Percentiles rank a stretch among this genome's conserved stretches.
These are phyloP conservation scores for Pachycephala philippinensis DNA, from an alignment of 2,113 vertebrate genomes.

Conservation along the genomic window DNA sequence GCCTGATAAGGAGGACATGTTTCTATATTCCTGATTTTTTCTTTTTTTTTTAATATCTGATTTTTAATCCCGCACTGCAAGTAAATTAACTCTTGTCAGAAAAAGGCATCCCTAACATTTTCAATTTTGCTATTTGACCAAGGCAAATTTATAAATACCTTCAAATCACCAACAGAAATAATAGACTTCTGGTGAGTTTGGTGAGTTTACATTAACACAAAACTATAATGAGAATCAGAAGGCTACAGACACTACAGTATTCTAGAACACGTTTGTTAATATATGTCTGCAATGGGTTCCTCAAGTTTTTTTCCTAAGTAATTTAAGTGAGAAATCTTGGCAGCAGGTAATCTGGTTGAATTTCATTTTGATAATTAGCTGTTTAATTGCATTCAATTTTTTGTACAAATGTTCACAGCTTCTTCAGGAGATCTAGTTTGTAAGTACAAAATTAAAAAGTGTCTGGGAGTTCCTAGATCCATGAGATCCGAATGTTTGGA, in stretches of 20 bases:
- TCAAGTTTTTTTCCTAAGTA: neutral
- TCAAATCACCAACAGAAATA: neutral
- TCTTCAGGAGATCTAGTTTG: neutral
- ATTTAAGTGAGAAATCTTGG: neutral
- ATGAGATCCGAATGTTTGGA: neutral
- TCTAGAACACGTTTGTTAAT: neutral
- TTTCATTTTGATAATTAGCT: neutral
- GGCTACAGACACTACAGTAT: neutral
- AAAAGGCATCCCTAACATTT: neutral
- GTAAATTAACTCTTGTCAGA: neutral
- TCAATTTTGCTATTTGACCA: neutral
- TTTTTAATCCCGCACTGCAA: neutral
- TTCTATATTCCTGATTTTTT: neutral
- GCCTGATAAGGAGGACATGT: neutral
- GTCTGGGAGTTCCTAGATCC: neutral
- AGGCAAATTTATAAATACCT: neutral
- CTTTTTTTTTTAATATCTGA: neutral
- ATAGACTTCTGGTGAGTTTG: neutral
- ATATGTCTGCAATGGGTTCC: neutral
- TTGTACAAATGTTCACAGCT: neutral
- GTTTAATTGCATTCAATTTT: neutral
- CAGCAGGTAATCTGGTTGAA: neutral
- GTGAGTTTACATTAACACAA: neutral
- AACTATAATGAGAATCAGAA: neutral
- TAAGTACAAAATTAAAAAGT: neutral